Percentiles rank a stretch among this genome's conserved stretches.
These are phyloP conservation scores for Naja naja DNA, from an alignment of 2,113 vertebrate genomes.

Conservation along the genomic window DNA sequence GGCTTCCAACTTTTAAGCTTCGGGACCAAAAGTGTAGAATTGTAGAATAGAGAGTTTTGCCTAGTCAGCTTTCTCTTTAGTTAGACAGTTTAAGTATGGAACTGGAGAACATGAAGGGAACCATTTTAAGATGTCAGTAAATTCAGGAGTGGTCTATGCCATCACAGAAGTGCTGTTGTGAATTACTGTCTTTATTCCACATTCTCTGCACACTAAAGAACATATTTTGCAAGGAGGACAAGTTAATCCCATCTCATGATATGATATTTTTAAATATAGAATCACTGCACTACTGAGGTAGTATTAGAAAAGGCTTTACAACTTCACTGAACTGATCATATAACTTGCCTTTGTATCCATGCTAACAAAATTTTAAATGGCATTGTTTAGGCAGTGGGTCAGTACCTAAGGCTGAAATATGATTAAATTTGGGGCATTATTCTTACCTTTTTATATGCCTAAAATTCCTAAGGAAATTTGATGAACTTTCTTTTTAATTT, in stretches of 20 bases:
- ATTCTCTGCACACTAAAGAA: not conserved
- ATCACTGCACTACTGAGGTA: not conserved
- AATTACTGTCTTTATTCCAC: not conserved
- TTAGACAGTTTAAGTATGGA: conserved; percentile 1
- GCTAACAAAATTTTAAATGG: not conserved
- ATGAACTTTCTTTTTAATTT: not conserved
- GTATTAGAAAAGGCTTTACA: not conserved
- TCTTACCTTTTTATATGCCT: not conserved
- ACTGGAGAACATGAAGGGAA: too few species aligned
- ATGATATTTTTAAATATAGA: not conserved
- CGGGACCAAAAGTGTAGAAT: not conserved
- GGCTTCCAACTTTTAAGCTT: not conserved
- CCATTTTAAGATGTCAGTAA: not conserved
- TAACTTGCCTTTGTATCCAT: not conserved
- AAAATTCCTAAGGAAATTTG: not conserved
- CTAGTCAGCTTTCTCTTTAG: not conserved
- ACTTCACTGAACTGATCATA: not conserved
- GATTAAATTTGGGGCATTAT: not conserved
- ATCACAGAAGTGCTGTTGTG: not conserved
- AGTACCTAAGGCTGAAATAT: not conserved
- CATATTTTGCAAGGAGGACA: not conserved
- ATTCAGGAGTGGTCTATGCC: not conserved
- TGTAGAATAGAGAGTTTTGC: not conserved
- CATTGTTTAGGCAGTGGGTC: not conserved
- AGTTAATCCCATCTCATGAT: not conserved